Base-by-base conservation (phyloP, 2,888 invertebrate species). In the Drosophila neonasuta region DNA sequence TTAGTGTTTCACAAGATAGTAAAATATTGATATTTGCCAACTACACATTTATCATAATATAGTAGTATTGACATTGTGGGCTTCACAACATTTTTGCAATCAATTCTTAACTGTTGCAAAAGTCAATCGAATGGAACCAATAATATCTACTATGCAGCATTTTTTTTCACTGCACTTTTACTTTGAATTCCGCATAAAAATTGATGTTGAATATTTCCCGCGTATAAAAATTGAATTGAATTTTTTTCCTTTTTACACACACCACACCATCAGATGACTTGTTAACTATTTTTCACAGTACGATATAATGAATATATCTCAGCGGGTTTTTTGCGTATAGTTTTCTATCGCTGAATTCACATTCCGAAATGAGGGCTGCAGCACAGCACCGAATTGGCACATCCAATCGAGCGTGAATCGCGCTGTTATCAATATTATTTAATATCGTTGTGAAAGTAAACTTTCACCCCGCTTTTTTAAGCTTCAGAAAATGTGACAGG, bases 361-460 rank as follows among this genome's bases (percentile, higher is more conserved):
- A 10, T 24, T 20, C 46, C 44, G 34, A 66, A 80, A 69, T 69
- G 80, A 66, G 61, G 41, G 39, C 45, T 7, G 48, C 20, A 45
- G 8, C 41, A 11, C 41, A 41, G 6, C 32, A 15, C 13, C n/a
- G 32, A 41, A 55, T 46, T 46, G 54, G 15, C 52, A 60, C 65
- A 76, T 66, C 56, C 81, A 80, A 81, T 84, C 75, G 80, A 78
- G 68, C 59, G 70, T 80, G 68, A 80, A 86, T 86, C 80, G 62
- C 79, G 56, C 42, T 39, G 68, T 65, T 36, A 36, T 36, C 24
- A 64, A 66, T 71, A 75, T 80, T 86, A 86, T 84, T 86, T 63
- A 84, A 83, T 86, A 80, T 62, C 71, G 68, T 44, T 44, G 49
- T 20, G 67, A 63, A 56, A 29, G 46, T 59, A 51, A 71, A 74